A percentile compares a stretch with the other conserved stretches of the same genome.
Conservation (phyloP, 2,888 invertebrate genomes). For the Ophion ventricosus region DNA sequence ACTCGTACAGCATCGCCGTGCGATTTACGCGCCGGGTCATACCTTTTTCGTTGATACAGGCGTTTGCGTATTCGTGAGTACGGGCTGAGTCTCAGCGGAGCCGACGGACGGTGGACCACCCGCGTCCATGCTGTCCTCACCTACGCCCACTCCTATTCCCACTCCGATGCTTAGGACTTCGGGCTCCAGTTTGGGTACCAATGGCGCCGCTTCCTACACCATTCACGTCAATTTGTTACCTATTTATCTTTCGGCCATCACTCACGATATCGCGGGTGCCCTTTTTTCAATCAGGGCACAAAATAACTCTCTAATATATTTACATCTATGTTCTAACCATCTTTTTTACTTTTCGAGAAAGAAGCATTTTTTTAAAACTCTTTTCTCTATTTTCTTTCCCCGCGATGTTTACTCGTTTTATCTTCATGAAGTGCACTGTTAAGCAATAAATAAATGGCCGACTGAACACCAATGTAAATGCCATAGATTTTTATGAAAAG, state of each 20-base stretch:
- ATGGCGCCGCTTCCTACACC: constrained; percentile 82
- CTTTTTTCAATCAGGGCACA: background rate
- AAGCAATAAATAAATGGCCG: no score
- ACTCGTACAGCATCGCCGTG: constrained; percentile 26
- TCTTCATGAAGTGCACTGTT: no score
- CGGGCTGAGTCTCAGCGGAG: constrained; percentile 85
- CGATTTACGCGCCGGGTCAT: constrained; percentile 73
- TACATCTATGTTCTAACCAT: no score
- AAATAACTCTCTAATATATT: no score
- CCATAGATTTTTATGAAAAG: no score
- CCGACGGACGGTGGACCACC: constrained; percentile 92
- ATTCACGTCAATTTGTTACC: constrained; percentile 77
- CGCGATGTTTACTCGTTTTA: no score
- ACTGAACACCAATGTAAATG: no score
- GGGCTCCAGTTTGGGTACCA: constrained; percentile 82
- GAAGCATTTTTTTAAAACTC: no score
- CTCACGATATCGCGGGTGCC: background rate
- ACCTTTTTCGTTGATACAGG: constrained; percentile 82
- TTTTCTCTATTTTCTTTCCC: no score
- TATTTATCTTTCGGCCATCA: constrained; percentile 24
- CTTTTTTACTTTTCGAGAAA: no score
- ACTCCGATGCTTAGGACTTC: constrained; percentile 82
- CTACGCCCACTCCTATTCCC: constrained; percentile 81
- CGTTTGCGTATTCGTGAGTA: constrained; percentile 81
- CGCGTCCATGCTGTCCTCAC: constrained; percentile 83